Conservation (phyloP, 2,888 invertebrate species). For the Leptopilina myrica region DNA sequence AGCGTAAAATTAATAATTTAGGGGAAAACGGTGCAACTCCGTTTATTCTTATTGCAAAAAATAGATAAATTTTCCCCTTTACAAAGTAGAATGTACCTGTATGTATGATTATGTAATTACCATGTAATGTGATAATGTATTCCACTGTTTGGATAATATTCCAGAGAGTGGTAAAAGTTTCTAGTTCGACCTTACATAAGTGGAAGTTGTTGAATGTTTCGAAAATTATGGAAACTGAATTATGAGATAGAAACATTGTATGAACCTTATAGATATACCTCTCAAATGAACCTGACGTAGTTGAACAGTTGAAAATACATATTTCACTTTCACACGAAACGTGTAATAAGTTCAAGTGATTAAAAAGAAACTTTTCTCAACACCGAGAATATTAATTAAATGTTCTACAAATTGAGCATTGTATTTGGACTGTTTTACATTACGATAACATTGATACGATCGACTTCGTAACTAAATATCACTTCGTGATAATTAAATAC, state of each 20-base stretch:
- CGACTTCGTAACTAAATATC: too few species aligned
- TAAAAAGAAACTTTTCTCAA: background rate
- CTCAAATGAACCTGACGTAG: background rate
- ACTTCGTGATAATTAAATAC: too few species aligned
- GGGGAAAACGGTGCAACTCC: too few species aligned
- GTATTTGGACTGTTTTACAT: too few species aligned
- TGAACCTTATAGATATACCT: background rate
- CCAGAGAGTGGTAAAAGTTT: background rate
- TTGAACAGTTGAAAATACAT: background rate
- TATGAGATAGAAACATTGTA: background rate
- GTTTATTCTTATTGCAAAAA: too few species aligned
- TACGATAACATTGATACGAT: too few species aligned
- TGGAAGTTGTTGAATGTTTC: background rate
- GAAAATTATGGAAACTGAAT: conserved; percentile 1
- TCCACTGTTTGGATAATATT: background rate
- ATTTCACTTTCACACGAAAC: background rate
- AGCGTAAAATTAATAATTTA: too few species aligned
- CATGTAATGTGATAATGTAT: background rate
- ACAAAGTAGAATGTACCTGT: background rate
- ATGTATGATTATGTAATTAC: too few species aligned
- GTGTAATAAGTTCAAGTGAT: background rate
- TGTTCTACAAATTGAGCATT: too few species aligned
- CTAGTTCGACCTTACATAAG: background rate
- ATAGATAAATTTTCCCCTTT: too few species aligned
- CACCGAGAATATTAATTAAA: too few species aligned